Percentiles rank a stretch among this genome's conserved stretches.
These are phyloP conservation scores for Sinosuthora webbiana DNA, from an alignment of 2,113 vertebrate genomes.

Conservation along the genomic window DNA sequence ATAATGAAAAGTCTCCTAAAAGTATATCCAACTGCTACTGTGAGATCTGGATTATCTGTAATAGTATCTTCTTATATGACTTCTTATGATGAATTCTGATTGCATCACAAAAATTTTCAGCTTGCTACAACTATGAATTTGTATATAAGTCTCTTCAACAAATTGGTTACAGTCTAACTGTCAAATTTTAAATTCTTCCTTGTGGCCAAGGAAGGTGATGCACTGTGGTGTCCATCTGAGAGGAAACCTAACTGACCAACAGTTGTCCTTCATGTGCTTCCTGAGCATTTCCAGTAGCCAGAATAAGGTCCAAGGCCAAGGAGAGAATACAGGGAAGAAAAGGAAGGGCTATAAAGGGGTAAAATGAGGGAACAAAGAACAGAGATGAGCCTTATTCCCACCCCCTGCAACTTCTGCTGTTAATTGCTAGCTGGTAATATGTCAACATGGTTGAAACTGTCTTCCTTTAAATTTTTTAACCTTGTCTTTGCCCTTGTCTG, in stretches of 20 bases:
- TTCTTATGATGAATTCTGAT: neutral
- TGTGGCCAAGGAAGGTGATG: neutral
- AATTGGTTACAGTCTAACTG: neutral
- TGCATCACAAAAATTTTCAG: neutral
- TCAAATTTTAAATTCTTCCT: neutral
- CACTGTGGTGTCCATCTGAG: neutral
- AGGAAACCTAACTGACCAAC: neutral
- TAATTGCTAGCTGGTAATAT: neutral
- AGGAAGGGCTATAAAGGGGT: neutral
- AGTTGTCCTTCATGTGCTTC: neutral
- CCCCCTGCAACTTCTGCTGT: neutral
- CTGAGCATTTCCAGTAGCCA: neutral
- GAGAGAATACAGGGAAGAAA: neutral
- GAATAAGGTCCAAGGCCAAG: neutral
- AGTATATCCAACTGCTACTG: neutral
- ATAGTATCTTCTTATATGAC: neutral
- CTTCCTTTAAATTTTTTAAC: neutral
- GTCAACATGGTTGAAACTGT: neutral
- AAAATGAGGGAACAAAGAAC: neutral
- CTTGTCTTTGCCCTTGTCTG: neutral
- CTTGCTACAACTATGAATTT: neutral
- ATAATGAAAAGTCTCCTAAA: neutral
- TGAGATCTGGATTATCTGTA: neutral
- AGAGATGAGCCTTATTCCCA: neutral
- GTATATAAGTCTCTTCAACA: neutral